Base-by-base conservation (phyloP, 2,888 invertebrate genomes). In the Idaea biselata region DNA sequence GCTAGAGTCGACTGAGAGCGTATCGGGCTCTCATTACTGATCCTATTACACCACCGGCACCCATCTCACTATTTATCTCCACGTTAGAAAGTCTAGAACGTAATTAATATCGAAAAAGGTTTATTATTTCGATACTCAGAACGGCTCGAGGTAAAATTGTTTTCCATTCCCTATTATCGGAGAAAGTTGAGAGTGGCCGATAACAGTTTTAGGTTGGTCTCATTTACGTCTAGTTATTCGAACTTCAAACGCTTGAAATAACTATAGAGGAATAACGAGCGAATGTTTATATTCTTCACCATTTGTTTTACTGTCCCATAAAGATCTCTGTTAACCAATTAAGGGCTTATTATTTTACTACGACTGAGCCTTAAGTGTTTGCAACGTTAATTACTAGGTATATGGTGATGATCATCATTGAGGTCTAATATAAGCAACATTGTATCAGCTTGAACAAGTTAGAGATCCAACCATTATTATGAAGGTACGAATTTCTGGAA, bases 61-160 rank as follows among this genome's bases (percentile, higher is more conserved):
- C 60, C 32, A 54, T 18, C 64, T 62, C 69, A 67, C 80, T 81
- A 86, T 86, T 86, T 87, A 87, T 86, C 85, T 87, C 78, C 70
- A 69, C 77, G 76, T 78, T 84, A 85, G 84, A 86, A 86, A 87
- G 87, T 87, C 83, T 86, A 86, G 87, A 83, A 84, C 80, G 84
- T 84, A 86, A 91, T 91, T 89, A 90, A 90, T 86, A 89, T 86
- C 76, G 81, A 88, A 86, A 86, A 81, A 86, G 87, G 87, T 86
- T 44, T 88, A 88, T 89, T 90, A 90, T 83, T 87, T 80, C 73
- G 85, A 86, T 84, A 85, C 79, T 69, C 72, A 75, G 70, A 73
- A 73, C 78, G 75, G 77, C 74, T 80, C 81, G 77, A 73, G 74
- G 73, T 82, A 78, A 79, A 82, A 80, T 82, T 79, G 78, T 77